phyloP scores from a whole-genome alignment of 2,888 invertebrate species.

The Tachina grossa region DNA sequence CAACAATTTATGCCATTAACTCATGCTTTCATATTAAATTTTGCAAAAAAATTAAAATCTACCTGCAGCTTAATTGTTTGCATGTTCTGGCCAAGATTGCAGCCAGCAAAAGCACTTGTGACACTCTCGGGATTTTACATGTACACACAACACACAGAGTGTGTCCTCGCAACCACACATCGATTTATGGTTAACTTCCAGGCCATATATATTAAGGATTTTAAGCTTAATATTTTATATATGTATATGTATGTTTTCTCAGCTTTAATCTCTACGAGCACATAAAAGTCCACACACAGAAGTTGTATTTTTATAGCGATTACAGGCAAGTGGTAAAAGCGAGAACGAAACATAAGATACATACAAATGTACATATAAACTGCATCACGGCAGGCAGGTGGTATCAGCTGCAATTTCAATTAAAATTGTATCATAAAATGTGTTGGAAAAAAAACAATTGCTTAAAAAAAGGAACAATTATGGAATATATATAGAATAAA shows the following conservation, averaged over 20 bases:
- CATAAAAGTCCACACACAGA: conserved; percentile 40
- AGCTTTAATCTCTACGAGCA: conserved; percentile 56
- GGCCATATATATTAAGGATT: conserved; percentile 65
- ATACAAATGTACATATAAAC: background rate
- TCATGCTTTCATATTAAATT: conserved; percentile 41
- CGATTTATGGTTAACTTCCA: conserved; percentile 62
- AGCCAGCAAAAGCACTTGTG: conserved; percentile 26
- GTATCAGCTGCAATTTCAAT: conserved; percentile 65
- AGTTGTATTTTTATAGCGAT: conserved; percentile 27
- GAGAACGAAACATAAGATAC: background rate
- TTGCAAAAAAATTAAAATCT: conserved; percentile 1
- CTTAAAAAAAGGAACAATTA: conserved; percentile 1
- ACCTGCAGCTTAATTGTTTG: conserved; percentile 53
- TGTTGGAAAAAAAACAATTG: conserved; percentile 21
- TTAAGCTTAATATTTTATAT: conserved; percentile 38
- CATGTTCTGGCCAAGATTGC: conserved; percentile 63
- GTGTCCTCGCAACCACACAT: conserved; percentile 51
- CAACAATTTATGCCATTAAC: conserved; percentile 40
- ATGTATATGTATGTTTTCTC: background rate
- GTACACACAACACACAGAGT: conserved; percentile 1
- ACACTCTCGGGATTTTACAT: conserved; percentile 15
- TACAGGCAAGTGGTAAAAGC: conserved; percentile 4
- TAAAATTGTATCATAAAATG: conserved; percentile 59
- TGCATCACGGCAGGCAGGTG: conserved; percentile 56
- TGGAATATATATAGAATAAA: background rate